Evolutionary conservation across 92 coral and sea anemone genomes (phyloP), one percentile per base, ranked within the genome.

Genomic region (Actinostola sp.): DNA sequence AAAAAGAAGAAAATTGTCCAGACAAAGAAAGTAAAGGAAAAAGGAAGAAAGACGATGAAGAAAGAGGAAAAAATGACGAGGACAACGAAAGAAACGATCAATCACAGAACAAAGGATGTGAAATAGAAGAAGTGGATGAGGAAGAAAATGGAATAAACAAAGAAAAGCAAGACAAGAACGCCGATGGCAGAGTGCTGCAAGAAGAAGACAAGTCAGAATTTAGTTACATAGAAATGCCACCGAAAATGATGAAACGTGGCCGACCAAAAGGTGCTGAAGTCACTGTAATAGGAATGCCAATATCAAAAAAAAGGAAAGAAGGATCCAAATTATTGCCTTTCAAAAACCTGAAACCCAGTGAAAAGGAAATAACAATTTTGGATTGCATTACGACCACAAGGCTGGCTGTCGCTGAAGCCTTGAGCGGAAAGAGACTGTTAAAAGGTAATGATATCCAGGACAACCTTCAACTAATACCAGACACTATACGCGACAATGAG

Each of bases 201-300:
- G 43, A 8, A 79, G 59, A 55, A 32, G 8, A 57, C 26, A 39
- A 52, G 41, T 30, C 66, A 50, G 66, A 73, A 43, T 74, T 66
- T 44, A 36, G 33, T 14, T 39, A 82, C 30, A 75, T 67, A 48
- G 43, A 75, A 59, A 75, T 82, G 77, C 82, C 87, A 27, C 77
- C 77, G 11, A 81, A 81, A 57, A 75, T 73, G 60, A 41, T 52
- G 38, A 81, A 45, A 75, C 62, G 76, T 51, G 82, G 83, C 38
- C 71, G 83, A 44, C 87, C 83, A 24, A 77, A 83, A 70, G 88
- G 73, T 36, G 77, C 83, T 6, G 88, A 77, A 61, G 24, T 83
- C 28, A 83, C 88, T 46, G 84, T 77, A 27, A 58, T 77, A 20
- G 84, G 88, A 2, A 31, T 77, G 15, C 74, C 84, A 46, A 67